Evolutionary conservation across 1,140 invertebrate genomes (phyloP).

Genomic region (Drosophila hydei): DNA sequence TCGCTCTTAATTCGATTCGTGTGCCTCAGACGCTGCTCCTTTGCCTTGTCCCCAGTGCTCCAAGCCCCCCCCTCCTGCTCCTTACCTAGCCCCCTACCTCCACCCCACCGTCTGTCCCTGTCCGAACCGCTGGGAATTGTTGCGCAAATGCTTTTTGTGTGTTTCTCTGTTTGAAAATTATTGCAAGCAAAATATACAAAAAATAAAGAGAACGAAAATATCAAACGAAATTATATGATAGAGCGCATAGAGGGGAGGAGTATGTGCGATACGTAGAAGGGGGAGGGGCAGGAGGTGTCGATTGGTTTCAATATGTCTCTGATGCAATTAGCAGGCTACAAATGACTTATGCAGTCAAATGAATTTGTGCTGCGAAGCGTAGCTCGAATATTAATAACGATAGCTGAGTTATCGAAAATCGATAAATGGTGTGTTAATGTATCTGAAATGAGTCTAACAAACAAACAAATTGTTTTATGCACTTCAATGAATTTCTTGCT

Average conservation of each 20-base stretch:
- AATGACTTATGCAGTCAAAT: constrained; percentile 26
- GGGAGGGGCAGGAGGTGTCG: neutral
- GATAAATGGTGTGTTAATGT: too few species aligned
- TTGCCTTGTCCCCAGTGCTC: constrained; percentile 24
- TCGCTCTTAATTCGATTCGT: constrained; percentile 83
- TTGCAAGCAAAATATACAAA: constrained; percentile 64
- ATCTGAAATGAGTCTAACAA: too few species aligned
- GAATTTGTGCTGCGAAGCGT: neutral
- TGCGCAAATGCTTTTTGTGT: constrained; percentile 82
- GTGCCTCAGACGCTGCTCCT: constrained; percentile 51
- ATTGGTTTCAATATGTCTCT: constrained; percentile 20
- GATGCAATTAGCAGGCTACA: constrained; percentile 38
- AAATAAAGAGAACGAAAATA: constrained; percentile 29
- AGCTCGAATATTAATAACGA: neutral
- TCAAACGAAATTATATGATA: constrained; percentile 22
- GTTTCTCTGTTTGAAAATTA: constrained; percentile 81
- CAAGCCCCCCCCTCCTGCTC: constrained; percentile 4
- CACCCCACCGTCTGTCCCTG: neutral
- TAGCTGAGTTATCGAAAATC: constrained; percentile 4
- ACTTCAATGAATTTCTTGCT: too few species aligned
- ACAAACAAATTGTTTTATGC: too few species aligned
- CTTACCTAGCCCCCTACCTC: constrained; percentile 9
- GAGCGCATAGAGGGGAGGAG: constrained; percentile 2
- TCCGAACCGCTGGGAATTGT: constrained; percentile 61
- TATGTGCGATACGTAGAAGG: neutral